Base-by-base conservation (phyloP, 2,888 invertebrate genomes). In the Orthosia incerta region DNA sequence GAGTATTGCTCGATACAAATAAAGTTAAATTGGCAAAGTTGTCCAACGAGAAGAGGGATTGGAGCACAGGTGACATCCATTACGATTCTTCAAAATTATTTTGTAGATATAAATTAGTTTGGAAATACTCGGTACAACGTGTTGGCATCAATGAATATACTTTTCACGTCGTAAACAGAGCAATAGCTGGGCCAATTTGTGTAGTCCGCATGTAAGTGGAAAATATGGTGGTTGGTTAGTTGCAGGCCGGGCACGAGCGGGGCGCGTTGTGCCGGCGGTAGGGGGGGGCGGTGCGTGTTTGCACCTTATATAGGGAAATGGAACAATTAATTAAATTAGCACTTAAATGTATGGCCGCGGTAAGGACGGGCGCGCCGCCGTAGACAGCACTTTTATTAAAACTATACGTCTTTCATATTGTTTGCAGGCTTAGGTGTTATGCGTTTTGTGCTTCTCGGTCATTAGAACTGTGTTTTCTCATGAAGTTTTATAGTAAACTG, bases 11-110 rank as follows among this genome's bases (percentile, higher is more conserved):
- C 90, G 93, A 94, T 93, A 94, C 92, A 95, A 94, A 94, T 95
- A 95, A 96, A 96, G 95, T 96, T 96, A 96, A 96, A 96, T 96
- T 96, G 95, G 94, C 90, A 95, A 96, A 96, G 96, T 96, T 96
- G 86, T 77, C 79, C 69, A 80, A 79, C 83, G 86, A 80, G 78
- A 73, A 80, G 82, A 89, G 89, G 87, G 89, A 88, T 88, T 75
- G 77, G 64, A 88, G 87, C 89, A 92, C 93, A 92, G 93, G 93
- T 94, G 93, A 93, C 91, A 91, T 91, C 91, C 88, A 92, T 93
- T 92, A 91, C 88, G 89, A 90, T 87, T 90, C 90, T 90, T 89
- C 87, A 89, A 92, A 90, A 90, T 89, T 87, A 91, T 93, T 91
- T 91, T 86, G 87, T 85, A 88, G 88, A 87, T 89, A 90, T 89